These are phyloP conservation scores for Drosophila sulfurigaster DNA, from an alignment of 1,140 invertebrate species.

Conservation along the genomic window DNA sequence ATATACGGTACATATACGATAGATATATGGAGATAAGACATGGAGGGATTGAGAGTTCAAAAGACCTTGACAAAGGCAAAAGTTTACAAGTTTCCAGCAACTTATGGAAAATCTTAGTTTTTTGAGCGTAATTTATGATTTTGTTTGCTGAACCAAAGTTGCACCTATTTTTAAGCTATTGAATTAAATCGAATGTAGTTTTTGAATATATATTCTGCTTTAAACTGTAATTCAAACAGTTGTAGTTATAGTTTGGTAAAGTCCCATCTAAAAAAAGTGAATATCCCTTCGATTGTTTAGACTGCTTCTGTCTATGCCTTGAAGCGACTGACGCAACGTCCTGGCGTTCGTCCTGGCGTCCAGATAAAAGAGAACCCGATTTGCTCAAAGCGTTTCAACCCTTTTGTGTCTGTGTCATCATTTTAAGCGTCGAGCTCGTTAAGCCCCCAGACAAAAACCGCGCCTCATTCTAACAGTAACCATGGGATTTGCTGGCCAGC, in stretches of 20 bases:
- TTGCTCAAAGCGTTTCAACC: conserved; percentile 69
- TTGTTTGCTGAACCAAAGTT: conserved; percentile 16
- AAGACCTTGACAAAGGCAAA: conserved; percentile 49
- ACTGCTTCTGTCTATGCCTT: conserved; percentile 62
- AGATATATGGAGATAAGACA: conserved; percentile 47
- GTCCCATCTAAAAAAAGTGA: neutral
- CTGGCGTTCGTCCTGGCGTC: conserved; percentile 32
- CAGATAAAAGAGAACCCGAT: conserved; percentile 71
- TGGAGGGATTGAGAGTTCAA: neutral
- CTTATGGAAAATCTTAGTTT: conserved; percentile 64
- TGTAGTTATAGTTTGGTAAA: neutral
- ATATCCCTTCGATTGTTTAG: conserved; percentile 48
- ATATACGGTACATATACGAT: too few relatives aligned
- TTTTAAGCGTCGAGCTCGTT: conserved; percentile 69
- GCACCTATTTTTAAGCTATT: neutral
- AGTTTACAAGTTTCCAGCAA: conserved; percentile 54
- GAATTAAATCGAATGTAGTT: neutral
- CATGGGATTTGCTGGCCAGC: conserved; percentile 66
- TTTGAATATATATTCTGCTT: neutral
- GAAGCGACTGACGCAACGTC: conserved; percentile 43
- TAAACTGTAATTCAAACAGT: neutral
- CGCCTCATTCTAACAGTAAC: conserved; percentile 58
- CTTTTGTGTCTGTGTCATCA: conserved; percentile 77
- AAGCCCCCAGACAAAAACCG: conserved; percentile 67
- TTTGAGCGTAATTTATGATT: conserved; percentile 66